Base-by-base conservation (phyloP, 2,797 vertebrate species). In the Silurus lanzhouensis region DNA sequence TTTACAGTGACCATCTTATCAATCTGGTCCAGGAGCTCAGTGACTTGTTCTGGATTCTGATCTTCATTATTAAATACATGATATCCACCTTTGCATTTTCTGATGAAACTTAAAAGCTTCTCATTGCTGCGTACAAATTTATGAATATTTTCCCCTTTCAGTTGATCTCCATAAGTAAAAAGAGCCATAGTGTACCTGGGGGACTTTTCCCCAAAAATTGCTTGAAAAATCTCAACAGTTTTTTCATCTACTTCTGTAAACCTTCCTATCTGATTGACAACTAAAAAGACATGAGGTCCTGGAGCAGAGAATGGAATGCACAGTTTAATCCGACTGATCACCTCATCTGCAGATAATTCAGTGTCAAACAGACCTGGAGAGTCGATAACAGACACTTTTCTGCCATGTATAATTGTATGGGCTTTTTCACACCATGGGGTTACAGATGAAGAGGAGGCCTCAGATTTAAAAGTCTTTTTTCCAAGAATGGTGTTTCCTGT, bases 291-390 rank as follows among this genome's bases (percentile, higher is more conserved):
- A 83, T 85, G 81, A 22, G 83, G 83, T 31, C 87, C 83, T 19
- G 83, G 85, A 31, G 84, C 66, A 55, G 75, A 85, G 20, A 85
- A 38, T 2, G 71, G 48, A n/a, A 84, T 82, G 20, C 81, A 87
- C 20, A 1, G 19, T 55, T 85, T 85, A 72, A 85, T 87, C 12
- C 70, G 64, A 44, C 3, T 19, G 22, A 84, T 48, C 60, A 87
- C 82, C 20, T 87, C 82, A 0, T 44, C 52, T 58, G 0, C 15
- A 22, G 25, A 3, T 66, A 87, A 2, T 19, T 38, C 3, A 27
- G 83, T 85, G 63, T 88, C 84, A 84, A 86, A 88, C 70, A 88
- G 46, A 12, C 84, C 84, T 0, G 87, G 84, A 75, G 86, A 82
- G 60, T 88, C 87, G 25, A 88, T 83, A 22, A 88, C 76, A 13